A percentile compares a stretch with the other conserved stretches of the same genome.
Conservation (phyloP, 2,888 invertebrate genomes). For the Psococerastis gibbosa region DNA sequence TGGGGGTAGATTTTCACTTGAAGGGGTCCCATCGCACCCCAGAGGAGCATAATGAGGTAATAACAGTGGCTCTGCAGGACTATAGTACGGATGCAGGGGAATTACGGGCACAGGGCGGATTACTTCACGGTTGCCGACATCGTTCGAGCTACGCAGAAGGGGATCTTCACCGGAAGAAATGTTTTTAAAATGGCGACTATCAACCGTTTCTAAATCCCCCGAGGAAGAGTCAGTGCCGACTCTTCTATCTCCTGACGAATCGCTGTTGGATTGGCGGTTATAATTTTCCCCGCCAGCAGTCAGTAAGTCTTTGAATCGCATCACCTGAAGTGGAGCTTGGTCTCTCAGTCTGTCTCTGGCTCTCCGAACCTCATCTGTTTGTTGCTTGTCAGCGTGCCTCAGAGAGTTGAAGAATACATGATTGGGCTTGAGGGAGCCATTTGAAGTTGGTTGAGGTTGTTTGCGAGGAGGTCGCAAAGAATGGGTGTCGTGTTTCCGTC, state of each 20-base stretch:
- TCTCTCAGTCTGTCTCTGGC: slow-evolving; percentile 3
- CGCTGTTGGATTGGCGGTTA: slow-evolving; percentile 7
- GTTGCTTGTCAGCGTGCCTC: not conserved
- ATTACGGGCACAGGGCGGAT: slow-evolving; percentile 7
- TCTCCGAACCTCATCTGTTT: not conserved
- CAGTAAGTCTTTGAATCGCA: slow-evolving; percentile 7
- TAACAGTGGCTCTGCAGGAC: slow-evolving; percentile 14
- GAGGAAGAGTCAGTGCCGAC: slow-evolving; percentile 3
- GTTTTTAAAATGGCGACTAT: slow-evolving; percentile 6
- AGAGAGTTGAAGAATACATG: slow-evolving; percentile 6
- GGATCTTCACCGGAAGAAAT: slow-evolving; percentile 7
- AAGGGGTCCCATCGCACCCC: slow-evolving; percentile 11
- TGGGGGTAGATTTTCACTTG: slow-evolving; percentile 6
- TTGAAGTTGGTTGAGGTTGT: not conserved
- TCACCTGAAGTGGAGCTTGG: slow-evolving; percentile 1
- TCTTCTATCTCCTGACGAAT: slow-evolving; percentile 7
- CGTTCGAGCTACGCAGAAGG: not conserved
- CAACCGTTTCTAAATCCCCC: slow-evolving; percentile 3
- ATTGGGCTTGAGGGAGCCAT: slow-evolving; percentile 2
- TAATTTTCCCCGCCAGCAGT: slow-evolving; percentile 7
- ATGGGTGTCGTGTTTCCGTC: slow-evolving; percentile 6
- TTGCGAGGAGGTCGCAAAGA: slow-evolving; percentile 1
- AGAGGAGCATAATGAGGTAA: slow-evolving; percentile 14
- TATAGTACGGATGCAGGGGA: slow-evolving; percentile 1
- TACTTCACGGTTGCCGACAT: not conserved